Base-by-base conservation (phyloP, 2,113 vertebrate genomes). In the Tenebrosternarchus preto region DNA sequence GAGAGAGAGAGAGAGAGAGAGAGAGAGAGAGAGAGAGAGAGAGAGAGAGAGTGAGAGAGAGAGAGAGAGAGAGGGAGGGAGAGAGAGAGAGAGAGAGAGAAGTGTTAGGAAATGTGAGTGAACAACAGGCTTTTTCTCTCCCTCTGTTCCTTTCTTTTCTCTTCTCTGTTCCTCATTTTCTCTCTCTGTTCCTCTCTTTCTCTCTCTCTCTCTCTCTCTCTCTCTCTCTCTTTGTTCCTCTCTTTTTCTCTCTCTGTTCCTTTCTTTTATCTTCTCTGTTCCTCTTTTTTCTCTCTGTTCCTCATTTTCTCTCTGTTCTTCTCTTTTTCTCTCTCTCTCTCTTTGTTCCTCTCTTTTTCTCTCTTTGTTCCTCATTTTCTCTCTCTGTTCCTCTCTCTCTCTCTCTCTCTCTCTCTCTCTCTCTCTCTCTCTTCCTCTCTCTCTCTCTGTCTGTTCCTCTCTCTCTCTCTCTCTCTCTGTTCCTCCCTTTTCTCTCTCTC, bases 221-320 rank as follows among this genome's bases (percentile, higher is more conserved):
- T 73, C 17, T 12, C 20, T 80, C 43, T 43, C 68, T 20, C 80
- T 82, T 73, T 66, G 50, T 61, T 53, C 84, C 69, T 80, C 76
- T 20, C 46, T n/a, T 22, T 12, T 1, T 46, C 20, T 20, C 31
- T 22, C 11, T 36, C 8, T 59, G 11, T 68, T 15, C 15, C 22
- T 9, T 63, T 57, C 53, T 56, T 4, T 17, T 19, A 3, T 20
- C 43, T 53, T 36, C 25, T n/a, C 1, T 25, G 33, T 25, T 22
- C 31, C 67, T 64, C 27, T 27, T 16, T 4, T 1, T 17, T 15
- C 6, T 15, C 31, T 15, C 19, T 29, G 0, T 2, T 31, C 25
- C 17, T 29, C 29, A 5, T 12, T 4, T 31, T 16, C 6, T 17
- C 29, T 17, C 17, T 12, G 17, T 2, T 17, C 11, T 11, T 4